Base-by-base conservation (phyloP, 2,797 vertebrate genomes). In the Mormyrus proboscirostris region DNA sequence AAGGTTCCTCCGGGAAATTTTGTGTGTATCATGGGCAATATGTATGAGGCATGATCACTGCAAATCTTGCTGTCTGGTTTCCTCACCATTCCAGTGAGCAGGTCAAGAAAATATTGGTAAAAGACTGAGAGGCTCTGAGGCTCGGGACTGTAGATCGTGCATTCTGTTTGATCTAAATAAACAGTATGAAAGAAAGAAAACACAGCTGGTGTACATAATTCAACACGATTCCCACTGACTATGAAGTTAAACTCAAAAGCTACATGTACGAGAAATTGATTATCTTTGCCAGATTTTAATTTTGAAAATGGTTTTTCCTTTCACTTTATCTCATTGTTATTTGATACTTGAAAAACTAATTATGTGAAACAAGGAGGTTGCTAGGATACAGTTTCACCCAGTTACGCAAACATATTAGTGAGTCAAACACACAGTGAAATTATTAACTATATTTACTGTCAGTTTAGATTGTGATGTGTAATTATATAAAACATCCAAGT, bases 31-130 rank as follows among this genome's bases (percentile, higher is more conserved):
- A n/a, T 7, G 76, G n/a, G 47, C 41, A 44, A 50, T 50, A 29
- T 84, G 4, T n/a, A 84, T n/a, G 44, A 22, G 47, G 22, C 47
- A 8, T 25, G 38, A 84, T 84, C 19, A 84, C 41, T n/a, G 41
- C 9, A 10, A 50, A 84, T 84, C 7, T 7, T 10, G n/a, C 9
- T 50, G 82, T 1, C 47, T 22, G 82, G 12, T 51, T 83, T 89
- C 89, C 93, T 92, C 91, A 98, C 98, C 94, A 95, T 96, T 95
- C 97, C 97, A 0, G 97, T 97, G 49, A 98, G 94, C 86, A 98
- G 90, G 90, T 97, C 93, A 84, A 97, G 95, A 88, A 97, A 92
- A 92, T 96, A 96, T 1, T 91, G 92, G 91, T 96, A 94, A 92
- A 96, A 97, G 88, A 91, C 0, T 88, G 94, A 91, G 90, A 97